A percentile compares a stretch with the other conserved stretches of the same genome.
phyloP scores from a whole-genome alignment of 1,140 invertebrate genomes.

The Sinonovacula constricta region DNA sequence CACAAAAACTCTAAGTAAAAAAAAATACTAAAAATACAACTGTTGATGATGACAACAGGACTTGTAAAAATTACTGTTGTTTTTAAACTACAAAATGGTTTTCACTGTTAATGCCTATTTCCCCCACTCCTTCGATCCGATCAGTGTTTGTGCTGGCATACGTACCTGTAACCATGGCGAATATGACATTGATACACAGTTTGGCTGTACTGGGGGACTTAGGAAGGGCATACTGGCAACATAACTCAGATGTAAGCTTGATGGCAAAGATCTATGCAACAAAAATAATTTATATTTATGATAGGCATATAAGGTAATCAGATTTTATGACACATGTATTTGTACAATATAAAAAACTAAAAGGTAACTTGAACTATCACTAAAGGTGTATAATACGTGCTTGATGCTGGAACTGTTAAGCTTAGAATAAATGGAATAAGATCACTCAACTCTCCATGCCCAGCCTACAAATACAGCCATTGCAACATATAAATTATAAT shows the following conservation, averaged over 20 bases:
- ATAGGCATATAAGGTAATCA: background rate
- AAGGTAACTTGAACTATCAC: too few species aligned
- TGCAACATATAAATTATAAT: background rate
- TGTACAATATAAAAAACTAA: too few species aligned
- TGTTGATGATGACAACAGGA: background rate
- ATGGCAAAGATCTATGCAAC: conserved; percentile 89
- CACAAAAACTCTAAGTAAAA: background rate
- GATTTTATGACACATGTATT: background rate
- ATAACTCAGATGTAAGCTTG: conserved; percentile 93
- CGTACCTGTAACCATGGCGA: conserved; percentile 88
- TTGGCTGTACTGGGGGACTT: conserved; percentile 94
- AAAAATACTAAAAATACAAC: background rate
- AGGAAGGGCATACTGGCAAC: conserved; percentile 94
- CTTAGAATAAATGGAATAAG: background rate
- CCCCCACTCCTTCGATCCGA: background rate
- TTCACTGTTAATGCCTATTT: too few species aligned
- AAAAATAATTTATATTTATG: conserved; percentile 1
- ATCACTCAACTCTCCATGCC: conserved; percentile 84
- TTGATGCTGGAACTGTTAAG: background rate
- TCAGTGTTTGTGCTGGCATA: background rate
- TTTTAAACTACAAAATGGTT: background rate
- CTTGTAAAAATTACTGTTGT: background rate
- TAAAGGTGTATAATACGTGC: too few species aligned
- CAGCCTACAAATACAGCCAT: conserved; percentile 59
- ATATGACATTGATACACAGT: conserved; percentile 92